These are phyloP conservation scores for Apis florea DNA, from an alignment of 1,140 invertebrate genomes.

Conservation along the genomic window DNA sequence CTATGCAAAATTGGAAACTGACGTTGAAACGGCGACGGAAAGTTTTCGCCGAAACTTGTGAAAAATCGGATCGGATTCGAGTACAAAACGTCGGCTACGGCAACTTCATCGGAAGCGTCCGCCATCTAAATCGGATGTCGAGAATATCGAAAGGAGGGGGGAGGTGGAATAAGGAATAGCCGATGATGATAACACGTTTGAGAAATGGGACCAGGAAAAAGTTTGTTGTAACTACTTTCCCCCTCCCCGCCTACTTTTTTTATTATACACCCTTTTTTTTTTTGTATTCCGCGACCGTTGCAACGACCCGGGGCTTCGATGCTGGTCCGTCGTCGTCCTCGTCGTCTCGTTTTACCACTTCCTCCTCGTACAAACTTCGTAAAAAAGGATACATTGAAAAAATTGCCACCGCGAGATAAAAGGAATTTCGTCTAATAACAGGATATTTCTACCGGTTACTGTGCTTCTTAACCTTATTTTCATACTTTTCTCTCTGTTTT, in stretches of 20 bases:
- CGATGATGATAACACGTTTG: constrained; percentile 56
- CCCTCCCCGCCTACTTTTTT: constrained; percentile 45
- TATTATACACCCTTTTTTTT: constrained; percentile 39
- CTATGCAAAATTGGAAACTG: constrained; percentile 61
- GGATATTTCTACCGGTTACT: no score
- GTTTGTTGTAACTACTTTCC: constrained; percentile 57
- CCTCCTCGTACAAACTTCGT: neutral
- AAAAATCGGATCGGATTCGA: constrained; percentile 31
- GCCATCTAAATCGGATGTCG: constrained; percentile 36
- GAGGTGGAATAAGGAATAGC: constrained; percentile 24
- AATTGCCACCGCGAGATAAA: neutral
- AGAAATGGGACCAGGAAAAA: constrained; percentile 69
- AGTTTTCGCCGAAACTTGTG: constrained; percentile 40
- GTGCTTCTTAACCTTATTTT: no score
- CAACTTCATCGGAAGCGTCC: constrained; percentile 42
- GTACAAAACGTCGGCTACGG: constrained; percentile 39
- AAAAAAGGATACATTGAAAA: neutral
- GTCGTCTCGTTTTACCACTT: constrained; percentile 8
- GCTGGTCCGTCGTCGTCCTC: neutral
- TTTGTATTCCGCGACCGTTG: constrained; percentile 32
- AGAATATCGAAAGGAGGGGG: neutral
- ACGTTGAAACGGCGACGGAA: constrained; percentile 39
- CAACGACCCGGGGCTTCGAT: constrained; percentile 13
- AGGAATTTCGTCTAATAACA: no score
- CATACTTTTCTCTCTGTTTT: no score